Percentiles rank a stretch among this genome's conserved stretches.
These are phyloP conservation scores for Enhydra lutris DNA, from an alignment of 2,113 vertebrate genomes.

Conservation along the genomic window DNA sequence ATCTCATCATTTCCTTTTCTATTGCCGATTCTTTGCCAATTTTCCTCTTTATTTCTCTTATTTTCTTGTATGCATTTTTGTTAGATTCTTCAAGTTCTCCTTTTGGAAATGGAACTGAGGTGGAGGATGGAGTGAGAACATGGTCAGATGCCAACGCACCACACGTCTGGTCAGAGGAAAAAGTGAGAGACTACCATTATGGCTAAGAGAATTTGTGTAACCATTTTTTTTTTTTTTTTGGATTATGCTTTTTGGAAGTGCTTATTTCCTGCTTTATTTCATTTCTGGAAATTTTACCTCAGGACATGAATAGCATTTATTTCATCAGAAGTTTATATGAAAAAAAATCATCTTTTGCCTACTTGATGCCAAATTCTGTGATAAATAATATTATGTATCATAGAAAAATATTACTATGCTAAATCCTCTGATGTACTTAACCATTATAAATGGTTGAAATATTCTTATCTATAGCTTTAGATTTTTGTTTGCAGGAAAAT, in stretches of 20 bases:
- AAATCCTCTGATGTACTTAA: not conserved
- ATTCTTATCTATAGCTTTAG: not conserved
- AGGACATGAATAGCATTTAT: not conserved
- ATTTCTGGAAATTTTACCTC: slow-evolving; percentile 33
- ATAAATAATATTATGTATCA: not conserved
- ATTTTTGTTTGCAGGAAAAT: not conserved
- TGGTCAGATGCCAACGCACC: rapidly evolving
- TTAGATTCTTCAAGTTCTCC: not conserved
- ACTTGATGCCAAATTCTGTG: not conserved
- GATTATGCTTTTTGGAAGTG: not conserved
- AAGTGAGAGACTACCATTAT: not conserved
- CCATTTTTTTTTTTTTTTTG: not conserved
- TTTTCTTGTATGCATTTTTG: not conserved
- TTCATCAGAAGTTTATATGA: not conserved
- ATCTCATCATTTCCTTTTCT: not conserved
- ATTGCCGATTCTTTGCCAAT: not conserved
- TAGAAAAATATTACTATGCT: not conserved
- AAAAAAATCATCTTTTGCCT: not conserved
- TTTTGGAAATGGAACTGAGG: not conserved
- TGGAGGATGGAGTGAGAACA: not conserved
- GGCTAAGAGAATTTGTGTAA: not conserved
- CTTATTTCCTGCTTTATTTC: not conserved
- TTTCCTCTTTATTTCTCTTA: not conserved
- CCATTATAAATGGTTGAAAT: slow-evolving; percentile 52
- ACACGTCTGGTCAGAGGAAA: not conserved